These are phyloP conservation scores for Lethenteron reissneri DNA, from an alignment of 2,113 vertebrate species.

Conservation along the genomic window DNA sequence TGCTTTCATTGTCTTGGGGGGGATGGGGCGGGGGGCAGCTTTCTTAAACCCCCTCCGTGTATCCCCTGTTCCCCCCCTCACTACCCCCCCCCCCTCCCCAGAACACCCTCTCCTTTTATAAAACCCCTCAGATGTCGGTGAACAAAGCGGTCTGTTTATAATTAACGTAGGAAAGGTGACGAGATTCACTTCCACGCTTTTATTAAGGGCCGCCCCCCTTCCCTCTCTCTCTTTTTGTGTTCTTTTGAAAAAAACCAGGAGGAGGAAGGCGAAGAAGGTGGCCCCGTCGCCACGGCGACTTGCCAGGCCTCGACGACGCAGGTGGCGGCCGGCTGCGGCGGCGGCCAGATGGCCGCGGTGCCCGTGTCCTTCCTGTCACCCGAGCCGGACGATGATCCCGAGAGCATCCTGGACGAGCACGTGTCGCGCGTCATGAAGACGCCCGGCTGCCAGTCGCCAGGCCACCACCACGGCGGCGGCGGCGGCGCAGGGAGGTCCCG, in stretches of 20 bases:
- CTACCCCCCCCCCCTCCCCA: background rate
- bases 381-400: conserved; percentile 58
- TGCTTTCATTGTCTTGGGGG: background rate
- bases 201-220: background rate
- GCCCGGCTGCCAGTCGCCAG: conserved; percentile 64
- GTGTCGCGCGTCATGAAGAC: conserved; percentile 91
- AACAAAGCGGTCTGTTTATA: conserved; percentile 5
- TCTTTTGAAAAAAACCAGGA: conserved; percentile 27
- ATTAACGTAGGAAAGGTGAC: conserved; percentile 1
- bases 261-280: conserved; percentile 63
- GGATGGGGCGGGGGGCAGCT: background rate
- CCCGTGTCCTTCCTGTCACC: background rate
- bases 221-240: conserved; percentile 1
- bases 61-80: background rate
- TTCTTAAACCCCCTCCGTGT: background rate
- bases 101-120: background rate
- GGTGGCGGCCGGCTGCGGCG: background rate
- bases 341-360: background rate
- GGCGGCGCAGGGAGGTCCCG: conserved; percentile 53
- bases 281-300: background rate
- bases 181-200: background rate
- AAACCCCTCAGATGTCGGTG: conserved; percentile 1
- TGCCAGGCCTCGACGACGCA: background rate
- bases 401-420: conserved; percentile 84
- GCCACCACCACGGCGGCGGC: conserved; percentile 24